phyloP scores from a whole-genome alignment of 2,888 invertebrate genomes.

The Chrysopilus asiliformis region DNA sequence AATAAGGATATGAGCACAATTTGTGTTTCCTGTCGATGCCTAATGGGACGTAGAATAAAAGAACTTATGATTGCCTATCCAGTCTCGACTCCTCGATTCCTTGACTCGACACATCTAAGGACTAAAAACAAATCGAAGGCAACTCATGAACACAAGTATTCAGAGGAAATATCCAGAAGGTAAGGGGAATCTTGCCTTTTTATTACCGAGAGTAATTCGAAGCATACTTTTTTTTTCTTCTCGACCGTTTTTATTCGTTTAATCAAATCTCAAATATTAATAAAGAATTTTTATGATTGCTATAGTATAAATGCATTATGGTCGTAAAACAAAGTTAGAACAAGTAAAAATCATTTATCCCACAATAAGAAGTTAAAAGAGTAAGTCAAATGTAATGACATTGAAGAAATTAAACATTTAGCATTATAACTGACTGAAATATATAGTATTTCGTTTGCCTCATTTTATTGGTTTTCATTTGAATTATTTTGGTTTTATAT shows the following conservation, averaged over 20 bases:
- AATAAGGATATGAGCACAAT: constrained; percentile 14
- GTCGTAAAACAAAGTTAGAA: background rate
- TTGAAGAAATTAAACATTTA: background rate
- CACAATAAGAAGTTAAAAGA: background rate
- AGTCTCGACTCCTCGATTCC: background rate
- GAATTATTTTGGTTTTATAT: too few relatives aligned
- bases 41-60: constrained; percentile 10
- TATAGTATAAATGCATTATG: background rate
- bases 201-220: constrained; percentile 9
- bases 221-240: constrained; percentile 10
- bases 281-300: constrained; percentile 8
- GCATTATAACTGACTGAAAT: background rate
- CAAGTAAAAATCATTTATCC: background rate
- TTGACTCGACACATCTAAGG: background rate
- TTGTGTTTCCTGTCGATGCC: constrained; percentile 12
- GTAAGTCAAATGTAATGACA: background rate
- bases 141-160: too few relatives aligned
- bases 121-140: constrained; percentile 9
- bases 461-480: too few relatives aligned
- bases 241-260: constrained; percentile 11
- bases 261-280: constrained; percentile 14
- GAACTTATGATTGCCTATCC: constrained; percentile 8
- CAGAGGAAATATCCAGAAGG: background rate
- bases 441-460: too few relatives aligned
- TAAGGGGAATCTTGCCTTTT: constrained; percentile 5